Evolutionary conservation across 2,113 vertebrate species (phyloP), one percentile per base, ranked within the genome.

Genomic region (Sinocyclocheilus grahami): DNA sequence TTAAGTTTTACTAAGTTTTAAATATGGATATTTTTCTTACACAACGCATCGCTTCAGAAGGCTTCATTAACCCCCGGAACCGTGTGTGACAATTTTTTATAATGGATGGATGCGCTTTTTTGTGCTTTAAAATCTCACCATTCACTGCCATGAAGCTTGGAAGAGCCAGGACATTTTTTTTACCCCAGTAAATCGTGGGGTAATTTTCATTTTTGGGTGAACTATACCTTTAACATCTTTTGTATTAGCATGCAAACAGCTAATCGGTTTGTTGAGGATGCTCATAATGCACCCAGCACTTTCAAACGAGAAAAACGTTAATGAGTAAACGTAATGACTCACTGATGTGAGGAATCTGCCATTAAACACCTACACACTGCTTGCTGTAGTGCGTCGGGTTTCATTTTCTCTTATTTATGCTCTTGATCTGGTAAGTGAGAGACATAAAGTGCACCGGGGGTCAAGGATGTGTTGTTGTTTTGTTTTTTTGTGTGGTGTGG

Each of bases 361-460:
- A 48, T 82, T 67, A 24, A 46, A 82, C 79, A 82, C 79, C 79
- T 82, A 82, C 60, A 67, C 16, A 16, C 39, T 20, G 79, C 62
- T 82, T 48, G 62, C 39, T 51, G n/a, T 30, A 18, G 62, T 82
- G 62, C 5, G 79, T 30, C 14, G 24, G 39, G 22, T 67, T 65
- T 82, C 14, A 58, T 71, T 74, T 65, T 71, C 22, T 78, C 27
- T 46, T 53, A 67, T 85, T 69, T 69, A 67, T 27, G 11, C 65
- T 86, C 76, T 86, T 51, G 42, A 30, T 82, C 78, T 63, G 22
- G 69, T 81, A 81, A 86, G 82, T 86, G 69, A 86, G 78, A 75
- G 77, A 39, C 67, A 48, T 42, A 82, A 48, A 82, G 85, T 72
- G 53, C 78, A 33, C 5, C 55, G 7, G 74, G 72, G 85, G 78